Evolutionary conservation across 2,888 invertebrate species (phyloP).

Genomic region (Lysandra coridon): DNA sequence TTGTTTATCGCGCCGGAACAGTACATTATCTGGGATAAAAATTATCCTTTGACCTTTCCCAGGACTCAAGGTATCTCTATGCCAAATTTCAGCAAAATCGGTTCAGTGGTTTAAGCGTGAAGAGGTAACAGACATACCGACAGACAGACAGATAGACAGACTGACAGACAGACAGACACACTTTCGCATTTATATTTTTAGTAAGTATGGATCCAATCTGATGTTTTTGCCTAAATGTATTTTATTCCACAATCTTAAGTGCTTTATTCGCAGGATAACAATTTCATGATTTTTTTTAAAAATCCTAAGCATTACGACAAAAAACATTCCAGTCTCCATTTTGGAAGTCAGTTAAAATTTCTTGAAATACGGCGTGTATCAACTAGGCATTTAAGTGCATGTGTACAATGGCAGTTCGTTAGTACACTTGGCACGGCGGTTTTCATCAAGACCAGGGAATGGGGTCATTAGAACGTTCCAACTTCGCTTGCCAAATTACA

Average conservation of each 20-base stretch:
- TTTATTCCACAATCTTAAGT: constrained; percentile 4
- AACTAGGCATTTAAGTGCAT: background rate
- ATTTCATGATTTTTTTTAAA: background rate
- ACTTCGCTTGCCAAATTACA: constrained; percentile 12
- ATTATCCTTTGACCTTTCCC: too few species aligned
- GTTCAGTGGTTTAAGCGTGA: too few species aligned
- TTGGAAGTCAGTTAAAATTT: too few species aligned
- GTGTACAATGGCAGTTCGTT: background rate
- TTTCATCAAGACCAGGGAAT: background rate
- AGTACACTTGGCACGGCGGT: constrained; percentile 1
- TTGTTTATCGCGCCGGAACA: too few species aligned
- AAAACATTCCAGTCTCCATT: too few species aligned
- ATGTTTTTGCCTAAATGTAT: background rate
- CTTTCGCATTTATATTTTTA: too few species aligned
- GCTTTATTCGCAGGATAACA: background rate
- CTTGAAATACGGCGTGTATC: background rate
- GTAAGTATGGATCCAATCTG: background rate
- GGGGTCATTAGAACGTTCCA: constrained; percentile 1
- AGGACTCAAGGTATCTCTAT: too few species aligned
- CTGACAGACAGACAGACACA: too few species aligned
- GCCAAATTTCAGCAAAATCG: too few species aligned
- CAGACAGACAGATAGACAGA: too few species aligned
- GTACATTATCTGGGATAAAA: too few species aligned
- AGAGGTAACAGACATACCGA: too few species aligned
- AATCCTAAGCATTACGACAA: background rate